A percentile compares a stretch with the other conserved stretches of the same genome.
These are phyloP conservation scores for Nothobranchius kuhntae DNA, from an alignment of 2,113 vertebrate species.

Conservation along the genomic window DNA sequence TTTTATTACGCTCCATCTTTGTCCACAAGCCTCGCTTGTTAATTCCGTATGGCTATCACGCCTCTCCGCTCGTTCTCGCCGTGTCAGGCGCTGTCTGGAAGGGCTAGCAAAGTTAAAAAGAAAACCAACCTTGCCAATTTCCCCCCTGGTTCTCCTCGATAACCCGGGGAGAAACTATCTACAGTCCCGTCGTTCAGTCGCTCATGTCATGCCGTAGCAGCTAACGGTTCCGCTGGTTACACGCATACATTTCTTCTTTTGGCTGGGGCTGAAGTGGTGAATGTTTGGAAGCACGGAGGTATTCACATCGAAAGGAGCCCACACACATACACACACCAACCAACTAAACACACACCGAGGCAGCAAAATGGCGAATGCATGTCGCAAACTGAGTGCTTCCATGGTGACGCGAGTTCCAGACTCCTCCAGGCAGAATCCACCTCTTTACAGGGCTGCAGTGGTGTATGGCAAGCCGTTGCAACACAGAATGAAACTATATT, in stretches of 20 bases:
- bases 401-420: conserved; percentile 75
- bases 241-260: conserved; percentile 34
- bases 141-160: conserved; percentile 25
- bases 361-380: conserved; percentile 82
- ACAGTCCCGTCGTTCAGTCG: conserved; percentile 20
- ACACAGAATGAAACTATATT: too few species aligned
- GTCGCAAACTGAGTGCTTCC: conserved; percentile 82
- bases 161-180: conserved; percentile 30
- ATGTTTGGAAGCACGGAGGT: conserved; percentile 53
- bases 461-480: neutral
- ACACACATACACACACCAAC: conserved; percentile 21
- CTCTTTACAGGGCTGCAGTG: conserved; percentile 1
- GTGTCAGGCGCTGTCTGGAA: conserved; percentile 12
- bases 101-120: conserved; percentile 64
- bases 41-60: conserved; percentile 46
- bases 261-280: conserved; percentile 29
- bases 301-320: conserved; percentile 48
- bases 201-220: conserved; percentile 27
- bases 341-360: conserved; percentile 44
- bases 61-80: conserved; percentile 10
- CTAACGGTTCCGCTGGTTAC: conserved; percentile 1
- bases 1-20: conserved; percentile 7
- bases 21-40: conserved; percentile 13
- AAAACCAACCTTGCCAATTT: conserved; percentile 55
- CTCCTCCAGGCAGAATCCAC: conserved; percentile 32